Evolutionary conservation across 2,797 vertebrate genomes (phyloP).

Genomic region (Sandelia bainsii): DNA sequence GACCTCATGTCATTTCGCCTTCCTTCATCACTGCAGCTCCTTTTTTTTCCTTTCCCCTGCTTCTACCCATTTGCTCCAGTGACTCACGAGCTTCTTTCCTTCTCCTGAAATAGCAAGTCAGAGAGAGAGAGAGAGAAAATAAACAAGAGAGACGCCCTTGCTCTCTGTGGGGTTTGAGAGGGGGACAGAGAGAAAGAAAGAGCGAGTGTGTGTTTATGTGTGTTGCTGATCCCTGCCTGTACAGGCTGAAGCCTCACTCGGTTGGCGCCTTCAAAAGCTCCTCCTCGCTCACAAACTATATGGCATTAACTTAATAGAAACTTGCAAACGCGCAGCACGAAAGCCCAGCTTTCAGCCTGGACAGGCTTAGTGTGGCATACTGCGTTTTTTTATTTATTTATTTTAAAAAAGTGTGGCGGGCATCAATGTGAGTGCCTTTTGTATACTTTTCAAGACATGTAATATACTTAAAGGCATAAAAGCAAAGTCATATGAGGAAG

Average conservation of each 20-base stretch:
- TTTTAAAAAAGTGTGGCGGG: not conserved
- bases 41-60: conserved; percentile 19
- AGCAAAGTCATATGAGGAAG: conserved; percentile 35
- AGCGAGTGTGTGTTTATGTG: conserved; percentile 46
- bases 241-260: conserved; percentile 44
- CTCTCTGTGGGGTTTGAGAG: conserved; percentile 32
- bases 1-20: conserved; percentile 80
- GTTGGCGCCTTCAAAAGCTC: conserved; percentile 66
- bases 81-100: conserved; percentile 67
- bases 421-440: conserved; percentile 7
- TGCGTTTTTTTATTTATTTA: conserved; percentile 18
- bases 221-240: conserved; percentile 55
- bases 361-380: not conserved
- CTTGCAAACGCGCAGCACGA: conserved; percentile 33
- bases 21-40: conserved; percentile 65
- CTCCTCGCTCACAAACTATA: conserved; percentile 53
- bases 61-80: conserved; percentile 56
- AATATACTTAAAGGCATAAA: conserved; percentile 40
- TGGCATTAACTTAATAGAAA: conserved; percentile 70
- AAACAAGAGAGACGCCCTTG: conserved; percentile 75
- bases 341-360: conserved; percentile 8
- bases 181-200: conserved; percentile 18
- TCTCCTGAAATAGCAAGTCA: conserved; percentile 78
- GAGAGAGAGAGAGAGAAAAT: conserved; percentile 61
- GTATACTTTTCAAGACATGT: conserved; percentile 11